Conservation (phyloP, 2,797 vertebrate species). For the Echeneis naucrates region DNA sequence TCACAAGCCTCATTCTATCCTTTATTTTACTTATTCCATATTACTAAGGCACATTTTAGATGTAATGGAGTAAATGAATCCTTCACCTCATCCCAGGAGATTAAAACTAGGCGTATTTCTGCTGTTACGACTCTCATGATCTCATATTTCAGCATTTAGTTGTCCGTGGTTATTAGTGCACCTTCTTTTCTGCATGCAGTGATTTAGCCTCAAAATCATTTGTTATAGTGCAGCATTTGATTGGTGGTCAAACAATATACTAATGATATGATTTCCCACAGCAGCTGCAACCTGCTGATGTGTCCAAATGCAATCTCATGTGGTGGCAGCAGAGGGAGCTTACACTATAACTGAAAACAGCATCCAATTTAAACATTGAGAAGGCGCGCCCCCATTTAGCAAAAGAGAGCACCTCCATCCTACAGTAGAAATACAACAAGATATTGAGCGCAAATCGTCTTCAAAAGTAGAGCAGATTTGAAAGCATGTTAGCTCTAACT, state of each 20-base stretch:
- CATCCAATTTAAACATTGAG: background rate
- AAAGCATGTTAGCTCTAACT: slow-evolving; percentile 5
- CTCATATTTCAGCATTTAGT: slow-evolving; percentile 24
- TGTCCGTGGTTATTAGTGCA: background rate
- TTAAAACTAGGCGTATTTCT: slow-evolving; percentile 34
- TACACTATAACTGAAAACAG: slow-evolving; percentile 3
- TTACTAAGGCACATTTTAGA: background rate
- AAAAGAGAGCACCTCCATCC: slow-evolving; percentile 34
- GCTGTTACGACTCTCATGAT: slow-evolving; percentile 1
- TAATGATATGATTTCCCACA: background rate
- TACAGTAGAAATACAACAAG: background rate
- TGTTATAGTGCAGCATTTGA: background rate
- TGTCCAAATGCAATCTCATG: slow-evolving; percentile 7
- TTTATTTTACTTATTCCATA: background rate
- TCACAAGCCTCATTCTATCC: background rate
- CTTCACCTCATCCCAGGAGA: slow-evolving; percentile 37
- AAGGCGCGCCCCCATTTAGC: slow-evolving; percentile 29
- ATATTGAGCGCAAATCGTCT: background rate
- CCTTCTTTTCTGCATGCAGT: background rate
- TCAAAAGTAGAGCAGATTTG: background rate
- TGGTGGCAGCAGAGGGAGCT: slow-evolving; percentile 70
- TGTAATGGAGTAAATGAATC: slow-evolving; percentile 37
- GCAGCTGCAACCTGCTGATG: background rate
- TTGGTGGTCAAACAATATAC: background rate
- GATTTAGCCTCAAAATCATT: background rate